Base-by-base conservation (phyloP, 2,797 vertebrate genomes). In the Nothura maculosa region DNA sequence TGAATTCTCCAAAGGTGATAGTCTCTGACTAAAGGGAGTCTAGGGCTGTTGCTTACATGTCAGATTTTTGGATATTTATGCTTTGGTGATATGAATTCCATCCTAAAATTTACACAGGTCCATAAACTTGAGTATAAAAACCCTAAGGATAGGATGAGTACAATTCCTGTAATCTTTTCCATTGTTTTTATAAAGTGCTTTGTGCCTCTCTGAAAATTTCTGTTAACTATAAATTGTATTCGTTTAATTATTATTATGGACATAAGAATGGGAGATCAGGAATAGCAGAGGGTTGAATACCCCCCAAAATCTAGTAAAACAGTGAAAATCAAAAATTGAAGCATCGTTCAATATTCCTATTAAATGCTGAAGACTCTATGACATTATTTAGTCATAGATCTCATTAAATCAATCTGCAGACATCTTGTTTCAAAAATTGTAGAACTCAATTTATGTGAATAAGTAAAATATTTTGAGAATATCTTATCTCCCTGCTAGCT, bases 351-450 rank as follows among this genome's bases (percentile, higher is more conserved):
- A 8, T 36, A 4, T 1, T 80, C 7, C 25, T 74, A 48, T 83
- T 87, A 84, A 73, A 76, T 60, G 7, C 12, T 69, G 60, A 16
- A 72, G 12, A 5, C 9, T 87, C 11, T 40, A 21, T 69, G 61
- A 21, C 45, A 78, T 85, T 78, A 91, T 81, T 93, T 92, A 94
- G 60, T 89, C 32, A 81, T 83, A 78, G 66, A 5, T 75, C n/a
- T 73, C 25, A 69, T 85, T 89, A 78, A 74, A 91, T 64, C 72
- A 87, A 78, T 83, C 67, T 88, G 48, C 25, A 72, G 73, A 64
- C 50, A 73, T 17, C 64, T 92, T 79, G 22, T 28, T 94, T 75
- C 42, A 86, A 91, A 92, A 89, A 43, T 34, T 83, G 50, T 75
- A 58, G 22, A 45, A 32, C 19, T 58, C 54, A 76, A 30, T 62